These are phyloP conservation scores for Dryocosmus kuriphilus DNA, from an alignment of 2,888 invertebrate species.

Conservation along the genomic window DNA sequence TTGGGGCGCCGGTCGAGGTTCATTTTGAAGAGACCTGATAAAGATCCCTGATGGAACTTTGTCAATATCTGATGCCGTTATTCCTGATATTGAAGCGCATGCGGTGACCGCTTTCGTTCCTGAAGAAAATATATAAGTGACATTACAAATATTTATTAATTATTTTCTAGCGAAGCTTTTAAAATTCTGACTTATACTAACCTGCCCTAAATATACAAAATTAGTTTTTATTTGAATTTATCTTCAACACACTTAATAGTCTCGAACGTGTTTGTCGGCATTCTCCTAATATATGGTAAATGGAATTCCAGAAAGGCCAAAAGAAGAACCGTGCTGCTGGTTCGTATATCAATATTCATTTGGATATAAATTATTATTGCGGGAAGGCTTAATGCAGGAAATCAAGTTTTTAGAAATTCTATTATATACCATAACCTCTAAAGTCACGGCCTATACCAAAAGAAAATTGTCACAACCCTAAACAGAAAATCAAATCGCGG, in stretches of 20 bases:
- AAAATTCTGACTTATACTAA: neutral
- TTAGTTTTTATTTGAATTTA: neutral
- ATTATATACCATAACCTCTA: neutral
- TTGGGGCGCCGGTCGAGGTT: slow-evolving; percentile 38
- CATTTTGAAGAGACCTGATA: slow-evolving; percentile 28
- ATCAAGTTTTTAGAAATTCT: neutral
- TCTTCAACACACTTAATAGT: neutral
- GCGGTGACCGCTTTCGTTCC: neutral
- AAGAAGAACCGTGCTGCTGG: neutral
- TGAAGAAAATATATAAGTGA: neutral
- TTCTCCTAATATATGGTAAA: slow-evolving; percentile 4
- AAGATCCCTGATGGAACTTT: slow-evolving; percentile 5
- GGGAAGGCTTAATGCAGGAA: neutral
- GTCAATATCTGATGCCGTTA: slow-evolving; percentile 19
- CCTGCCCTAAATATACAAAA: neutral
- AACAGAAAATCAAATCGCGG: neutral
- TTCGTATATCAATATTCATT: neutral
- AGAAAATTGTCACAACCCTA: slow-evolving; percentile 6
- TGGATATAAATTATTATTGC: neutral
- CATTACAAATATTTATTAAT: neutral
- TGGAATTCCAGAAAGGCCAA: slow-evolving; percentile 2
- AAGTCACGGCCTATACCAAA: neutral
- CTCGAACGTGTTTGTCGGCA: slow-evolving; percentile 13
- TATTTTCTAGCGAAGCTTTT: neutral
- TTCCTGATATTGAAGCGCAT: neutral